phyloP scores from a whole-genome alignment of 1,140 invertebrate genomes.

The Scaptomyza pallida region DNA sequence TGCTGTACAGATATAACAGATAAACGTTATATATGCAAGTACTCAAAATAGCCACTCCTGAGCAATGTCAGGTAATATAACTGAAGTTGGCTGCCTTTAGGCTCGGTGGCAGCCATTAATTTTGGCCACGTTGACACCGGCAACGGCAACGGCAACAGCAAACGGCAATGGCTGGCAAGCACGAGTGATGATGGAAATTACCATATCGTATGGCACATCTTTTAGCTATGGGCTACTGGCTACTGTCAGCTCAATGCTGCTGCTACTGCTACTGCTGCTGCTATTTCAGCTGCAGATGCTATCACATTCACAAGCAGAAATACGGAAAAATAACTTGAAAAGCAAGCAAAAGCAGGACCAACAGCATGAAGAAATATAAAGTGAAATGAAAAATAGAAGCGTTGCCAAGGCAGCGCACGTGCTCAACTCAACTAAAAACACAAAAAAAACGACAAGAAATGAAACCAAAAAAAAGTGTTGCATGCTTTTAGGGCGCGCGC shows the following conservation, averaged over 20 bases:
- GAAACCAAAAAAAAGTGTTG: slow-evolving; percentile 51
- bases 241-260: slow-evolving; percentile 7
- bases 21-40: neutral
- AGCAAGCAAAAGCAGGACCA: slow-evolving; percentile 9
- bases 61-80: slow-evolving; percentile 19
- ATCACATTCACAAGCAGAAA: slow-evolving; percentile 35
- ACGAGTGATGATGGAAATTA: slow-evolving; percentile 54
- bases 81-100: slow-evolving; percentile 1
- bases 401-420: slow-evolving; percentile 46
- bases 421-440: slow-evolving; percentile 2
- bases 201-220: slow-evolving; percentile 38
- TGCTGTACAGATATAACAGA: slow-evolving; percentile 1
- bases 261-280: neutral
- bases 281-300: slow-evolving; percentile 25
- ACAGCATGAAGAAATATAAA: neutral
- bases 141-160: slow-evolving; percentile 12
- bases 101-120: slow-evolving; percentile 32
- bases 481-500: slow-evolving; percentile 61
- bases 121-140: slow-evolving; percentile 41
- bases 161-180: slow-evolving; percentile 34
- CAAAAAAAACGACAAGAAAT: slow-evolving; percentile 1
- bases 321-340: slow-evolving; percentile 15
- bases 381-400: slow-evolving; percentile 20
- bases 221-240: neutral
- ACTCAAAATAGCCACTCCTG: neutral